Base-by-base conservation (phyloP, 2,113 vertebrate species). In the Menidia beryllina region DNA sequence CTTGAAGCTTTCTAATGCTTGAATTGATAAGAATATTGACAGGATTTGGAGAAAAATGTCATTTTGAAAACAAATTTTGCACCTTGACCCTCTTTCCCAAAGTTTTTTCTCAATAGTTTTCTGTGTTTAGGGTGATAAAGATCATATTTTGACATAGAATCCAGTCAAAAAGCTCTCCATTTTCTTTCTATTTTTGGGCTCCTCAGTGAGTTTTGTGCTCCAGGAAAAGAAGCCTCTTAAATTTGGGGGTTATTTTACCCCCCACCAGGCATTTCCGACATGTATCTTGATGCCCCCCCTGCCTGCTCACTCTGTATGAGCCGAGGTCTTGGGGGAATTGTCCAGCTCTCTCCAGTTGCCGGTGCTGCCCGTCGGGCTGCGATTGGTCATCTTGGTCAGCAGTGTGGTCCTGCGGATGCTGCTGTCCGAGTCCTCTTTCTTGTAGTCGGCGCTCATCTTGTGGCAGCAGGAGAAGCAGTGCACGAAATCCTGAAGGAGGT, bases 371-470 rank as follows among this genome's bases (percentile, higher is more conserved):
- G 94, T 94, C 0, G 95, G 95, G 77, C 97, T 97, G 49, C 94
- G 91, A 80, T 93, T 95, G 83, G 95, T 92, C 69, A 92, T 78
- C 69, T 85, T 93, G 12, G 94, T 96, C 14, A 95, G 93, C 63
- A 96, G 90, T 6, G 96, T 97, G 23, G 94, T 96, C 73, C 94
- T 92, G 43, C 93, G 93, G 64, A 94, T 85, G 81, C 94, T 94
- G 88, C 95, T 98, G 86, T 97, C 96, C 0, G 95, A 96, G 83
- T 97, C 95, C 75, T 97, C 96, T 82, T 97, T 97, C 86, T 90
- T 94, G 74, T 94, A 87, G 0, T 86, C 90, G 24, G 83, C 76
- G 25, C 81, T 94, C 14, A 88, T 54, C 70, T 89, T 94, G 55
- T 66, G 87, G 84, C 93, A 96, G 83, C 95, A 96, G 1, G 85